Evolutionary conservation across 2,888 invertebrate species (phyloP).

Genomic region (Cryptus viduatorius): DNA sequence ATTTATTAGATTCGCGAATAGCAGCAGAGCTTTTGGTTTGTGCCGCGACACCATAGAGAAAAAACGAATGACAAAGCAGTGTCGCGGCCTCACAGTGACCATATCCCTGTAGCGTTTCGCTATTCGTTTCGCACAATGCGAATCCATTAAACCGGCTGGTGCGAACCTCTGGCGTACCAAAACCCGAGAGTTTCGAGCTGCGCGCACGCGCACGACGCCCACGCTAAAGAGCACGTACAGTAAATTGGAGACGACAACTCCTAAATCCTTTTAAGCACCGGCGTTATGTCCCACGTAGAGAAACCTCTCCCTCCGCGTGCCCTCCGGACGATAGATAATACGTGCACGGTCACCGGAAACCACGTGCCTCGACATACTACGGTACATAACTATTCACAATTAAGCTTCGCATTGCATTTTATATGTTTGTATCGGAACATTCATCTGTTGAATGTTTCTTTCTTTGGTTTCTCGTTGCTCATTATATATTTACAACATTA

Average conservation of each 20-base stretch:
- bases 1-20: slow-evolving; percentile 58
- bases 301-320: background rate
- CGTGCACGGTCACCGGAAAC: background rate
- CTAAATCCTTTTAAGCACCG: slow-evolving; percentile 53
- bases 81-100: background rate
- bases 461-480: background rate
- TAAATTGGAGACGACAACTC: slow-evolving; percentile 52
- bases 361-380: background rate
- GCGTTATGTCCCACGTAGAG: slow-evolving; percentile 34
- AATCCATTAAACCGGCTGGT: slow-evolving; percentile 59
- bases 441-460: background rate
- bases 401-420: slow-evolving; percentile 1
- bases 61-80: slow-evolving; percentile 41
- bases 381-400: background rate
- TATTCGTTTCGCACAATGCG: slow-evolving; percentile 45
- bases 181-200: slow-evolving; percentile 5
- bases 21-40: slow-evolving; percentile 16
- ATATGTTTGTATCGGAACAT: background rate
- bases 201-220: background rate
- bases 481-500: background rate
- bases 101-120: background rate
- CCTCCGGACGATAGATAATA: slow-evolving; percentile 8
- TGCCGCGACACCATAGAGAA: slow-evolving; percentile 2
- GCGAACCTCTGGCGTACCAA: slow-evolving; percentile 11
- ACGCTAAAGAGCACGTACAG: slow-evolving; percentile 21